Evolutionary conservation across 2,113 vertebrate species (phyloP).

Genomic region (Odocoileus virginianus): DNA sequence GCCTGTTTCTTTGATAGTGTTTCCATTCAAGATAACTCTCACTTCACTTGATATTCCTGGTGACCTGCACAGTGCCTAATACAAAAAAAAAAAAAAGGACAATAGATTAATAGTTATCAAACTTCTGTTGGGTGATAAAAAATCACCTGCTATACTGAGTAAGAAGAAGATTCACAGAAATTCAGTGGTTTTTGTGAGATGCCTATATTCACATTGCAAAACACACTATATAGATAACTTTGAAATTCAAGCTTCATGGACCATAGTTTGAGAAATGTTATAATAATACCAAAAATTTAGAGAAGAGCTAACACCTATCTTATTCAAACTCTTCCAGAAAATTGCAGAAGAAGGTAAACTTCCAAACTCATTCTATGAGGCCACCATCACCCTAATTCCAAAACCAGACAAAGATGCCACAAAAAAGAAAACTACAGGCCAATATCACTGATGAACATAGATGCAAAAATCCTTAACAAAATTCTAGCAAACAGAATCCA

Average conservation of each 20-base stretch:
- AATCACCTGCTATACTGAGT: not conserved
- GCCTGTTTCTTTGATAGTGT: not conserved
- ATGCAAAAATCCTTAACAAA: no score
- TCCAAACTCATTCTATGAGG: no score
- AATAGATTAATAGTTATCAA: not conserved
- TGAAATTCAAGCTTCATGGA: not conserved
- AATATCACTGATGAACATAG: no score
- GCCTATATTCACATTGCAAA: not conserved
- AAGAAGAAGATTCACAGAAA: not conserved
- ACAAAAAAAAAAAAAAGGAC: not conserved
- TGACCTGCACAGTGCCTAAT: not conserved
- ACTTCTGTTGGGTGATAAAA: not conserved
- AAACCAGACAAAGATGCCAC: no score
- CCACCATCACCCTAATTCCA: no score
- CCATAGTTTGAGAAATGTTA: not conserved
- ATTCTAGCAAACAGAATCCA: no score
- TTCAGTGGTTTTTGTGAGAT: not conserved
- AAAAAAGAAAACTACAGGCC: no score
- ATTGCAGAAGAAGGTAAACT: no score
- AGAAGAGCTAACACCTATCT: no score
- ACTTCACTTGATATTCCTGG: not conserved
- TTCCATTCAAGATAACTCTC: not conserved
- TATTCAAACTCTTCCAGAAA: no score
- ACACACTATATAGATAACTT: not conserved
- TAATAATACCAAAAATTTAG: not conserved